phyloP scores from a whole-genome alignment of 2,888 invertebrate genomes.

The Aleiodes leptofemur region DNA sequence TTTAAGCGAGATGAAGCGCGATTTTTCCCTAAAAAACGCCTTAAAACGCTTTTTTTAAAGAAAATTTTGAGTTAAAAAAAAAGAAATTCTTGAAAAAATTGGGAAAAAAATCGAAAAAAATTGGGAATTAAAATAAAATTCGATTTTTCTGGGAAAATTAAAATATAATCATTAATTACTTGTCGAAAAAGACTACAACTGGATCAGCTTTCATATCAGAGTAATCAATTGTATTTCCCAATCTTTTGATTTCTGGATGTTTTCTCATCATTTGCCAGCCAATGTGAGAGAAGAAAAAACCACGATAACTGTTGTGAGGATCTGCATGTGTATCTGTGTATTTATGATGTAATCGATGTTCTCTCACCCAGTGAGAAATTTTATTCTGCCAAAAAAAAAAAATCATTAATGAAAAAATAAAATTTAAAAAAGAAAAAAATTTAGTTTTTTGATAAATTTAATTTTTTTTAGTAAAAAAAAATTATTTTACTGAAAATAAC shows the following conservation, averaged over 20 bases:
- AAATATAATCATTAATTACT: conserved; percentile 75
- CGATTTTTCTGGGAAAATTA: background rate
- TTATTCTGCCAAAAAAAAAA: conserved; percentile 76
- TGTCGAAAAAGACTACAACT: conserved; percentile 85
- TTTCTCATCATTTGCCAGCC: conserved; percentile 95
- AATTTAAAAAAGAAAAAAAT: too few relatives aligned
- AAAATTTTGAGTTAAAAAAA: too few relatives aligned
- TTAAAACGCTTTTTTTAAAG: too few relatives aligned
- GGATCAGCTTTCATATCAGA: conserved; percentile 87
- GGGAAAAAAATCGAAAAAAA: too few relatives aligned
- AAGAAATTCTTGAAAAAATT: too few relatives aligned
- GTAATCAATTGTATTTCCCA: conserved; percentile 87
- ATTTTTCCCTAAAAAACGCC: too few relatives aligned
- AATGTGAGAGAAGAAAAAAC: conserved; percentile 94
- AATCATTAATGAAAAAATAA: conserved; percentile 6
- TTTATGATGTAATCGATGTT: conserved; percentile 86
- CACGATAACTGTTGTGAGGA: conserved; percentile 87
- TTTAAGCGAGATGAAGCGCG: too few relatives aligned
- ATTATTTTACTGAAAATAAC: too few relatives aligned
- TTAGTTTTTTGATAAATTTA: too few relatives aligned
- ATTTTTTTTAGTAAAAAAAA: too few relatives aligned
- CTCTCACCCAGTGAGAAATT: conserved; percentile 84
- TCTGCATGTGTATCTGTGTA: conserved; percentile 87
- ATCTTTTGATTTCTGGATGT: conserved; percentile 87
- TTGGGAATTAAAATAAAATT: background rate